Conservation (phyloP, 2,113 vertebrate genomes). For the Crocuta crocuta region DNA sequence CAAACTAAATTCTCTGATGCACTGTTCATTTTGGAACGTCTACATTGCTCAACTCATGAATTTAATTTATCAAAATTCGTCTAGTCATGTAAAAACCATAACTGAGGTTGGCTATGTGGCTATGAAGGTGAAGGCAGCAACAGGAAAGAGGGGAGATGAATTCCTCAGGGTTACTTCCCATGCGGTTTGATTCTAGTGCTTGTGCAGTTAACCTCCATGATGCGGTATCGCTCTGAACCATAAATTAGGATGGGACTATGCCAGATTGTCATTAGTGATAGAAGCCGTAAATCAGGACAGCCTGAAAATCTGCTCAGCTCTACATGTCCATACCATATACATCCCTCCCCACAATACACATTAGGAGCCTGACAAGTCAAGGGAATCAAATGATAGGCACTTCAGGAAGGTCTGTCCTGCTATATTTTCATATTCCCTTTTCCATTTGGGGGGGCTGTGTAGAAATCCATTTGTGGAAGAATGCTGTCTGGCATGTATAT, state of each 20-base stretch:
- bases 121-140: not conserved
- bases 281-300: not conserved
- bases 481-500: not conserved
- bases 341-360: not conserved
- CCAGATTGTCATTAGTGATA: not conserved
- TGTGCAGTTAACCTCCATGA: not conserved
- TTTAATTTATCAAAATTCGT: not conserved
- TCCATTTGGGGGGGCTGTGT: not conserved
- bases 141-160: not conserved
- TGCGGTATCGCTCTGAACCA: not conserved
- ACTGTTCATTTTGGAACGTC: not conserved
- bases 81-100: not conserved
- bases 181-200: not conserved
- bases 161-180: not conserved
- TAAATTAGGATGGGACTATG: not conserved
- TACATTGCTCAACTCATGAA: not conserved
- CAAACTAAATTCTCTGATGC: not conserved
- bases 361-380: not conserved
- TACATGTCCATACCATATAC: not conserved
- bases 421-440: not conserved
- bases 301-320: not conserved
- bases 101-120: not conserved
- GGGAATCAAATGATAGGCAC: not conserved
- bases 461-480: slow-evolving; percentile 31
- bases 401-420: not conserved